phyloP scores from a whole-genome alignment of 2,113 vertebrate genomes.

The Channa argus region DNA sequence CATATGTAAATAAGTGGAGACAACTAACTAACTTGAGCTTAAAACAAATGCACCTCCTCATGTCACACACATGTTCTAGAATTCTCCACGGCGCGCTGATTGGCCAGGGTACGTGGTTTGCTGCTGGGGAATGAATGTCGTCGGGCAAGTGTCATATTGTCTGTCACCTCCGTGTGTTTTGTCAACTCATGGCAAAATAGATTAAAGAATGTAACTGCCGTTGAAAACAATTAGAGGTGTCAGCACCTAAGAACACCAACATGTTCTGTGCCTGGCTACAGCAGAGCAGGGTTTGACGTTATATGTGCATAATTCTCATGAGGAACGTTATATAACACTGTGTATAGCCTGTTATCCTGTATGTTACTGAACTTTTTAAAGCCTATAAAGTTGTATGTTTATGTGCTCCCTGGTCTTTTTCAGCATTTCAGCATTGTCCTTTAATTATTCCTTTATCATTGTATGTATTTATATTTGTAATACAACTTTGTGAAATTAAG shows the following conservation, averaged over 20 bases:
- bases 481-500: too few relatives aligned
- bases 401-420: neutral
- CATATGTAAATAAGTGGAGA: neutral
- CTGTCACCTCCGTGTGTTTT: neutral
- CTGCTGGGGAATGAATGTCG: slow-evolving; percentile 1
- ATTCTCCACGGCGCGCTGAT: slow-evolving; percentile 59
- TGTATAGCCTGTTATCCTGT: neutral
- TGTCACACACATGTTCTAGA: slow-evolving; percentile 53
- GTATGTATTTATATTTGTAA: too few relatives aligned
- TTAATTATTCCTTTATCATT: too few relatives aligned
- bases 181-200: neutral
- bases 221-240: neutral
- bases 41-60: slow-evolving; percentile 28
- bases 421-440: too few relatives aligned
- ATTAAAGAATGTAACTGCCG: neutral
- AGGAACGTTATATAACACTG: neutral
- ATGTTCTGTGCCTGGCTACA: neutral
- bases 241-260: neutral
- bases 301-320: neutral
- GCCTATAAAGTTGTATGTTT: neutral
- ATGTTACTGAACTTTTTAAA: neutral
- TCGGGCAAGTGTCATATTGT: slow-evolving; percentile 37
- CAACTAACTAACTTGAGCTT: neutral
- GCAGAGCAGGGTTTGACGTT: neutral
- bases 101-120: neutral